These are phyloP conservation scores for Argyrosomus regius DNA, from an alignment of 2,797 vertebrate species.

Conservation along the genomic window DNA sequence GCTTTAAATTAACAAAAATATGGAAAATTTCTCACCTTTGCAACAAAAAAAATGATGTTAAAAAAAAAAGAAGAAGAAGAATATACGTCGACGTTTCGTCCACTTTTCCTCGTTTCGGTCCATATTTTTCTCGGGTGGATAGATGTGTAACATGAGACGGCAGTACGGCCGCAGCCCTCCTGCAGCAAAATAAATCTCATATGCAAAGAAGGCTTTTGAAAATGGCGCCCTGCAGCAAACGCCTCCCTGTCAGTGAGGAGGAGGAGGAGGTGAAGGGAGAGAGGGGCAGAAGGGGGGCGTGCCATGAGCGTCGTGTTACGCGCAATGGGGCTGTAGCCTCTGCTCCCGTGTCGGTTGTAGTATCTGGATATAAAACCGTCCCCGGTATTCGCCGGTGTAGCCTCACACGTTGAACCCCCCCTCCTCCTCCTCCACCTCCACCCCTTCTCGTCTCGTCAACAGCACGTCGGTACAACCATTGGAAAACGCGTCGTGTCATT, in stretches of 20 bases:
- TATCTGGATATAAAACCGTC: conserved; percentile 66
- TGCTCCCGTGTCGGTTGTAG: conserved; percentile 66
- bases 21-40: conserved; percentile 67
- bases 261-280: neutral
- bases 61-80: conserved; percentile 6
- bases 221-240: conserved; percentile 80
- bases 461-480: conserved; percentile 32
- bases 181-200: conserved; percentile 73
- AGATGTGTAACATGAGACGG: conserved; percentile 75
- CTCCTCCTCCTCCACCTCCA: neutral
- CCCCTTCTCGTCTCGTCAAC: neutral
- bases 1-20: neutral
- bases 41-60: conserved; percentile 3
- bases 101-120: conserved; percentile 21
- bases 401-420: conserved; percentile 46
- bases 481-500: conserved; percentile 42
- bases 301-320: conserved; percentile 55
- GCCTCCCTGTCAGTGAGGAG: conserved; percentile 54
- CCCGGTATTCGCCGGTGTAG: conserved; percentile 65
- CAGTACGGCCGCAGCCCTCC: conserved; percentile 58
- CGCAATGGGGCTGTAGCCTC: conserved; percentile 58
- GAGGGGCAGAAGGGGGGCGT: conserved; percentile 35
- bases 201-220: conserved; percentile 78
- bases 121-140: conserved; percentile 35
- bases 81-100: neutral